Base-by-base conservation (phyloP, 2,888 invertebrate genomes). In the Scaptomyza caliginosa region DNA sequence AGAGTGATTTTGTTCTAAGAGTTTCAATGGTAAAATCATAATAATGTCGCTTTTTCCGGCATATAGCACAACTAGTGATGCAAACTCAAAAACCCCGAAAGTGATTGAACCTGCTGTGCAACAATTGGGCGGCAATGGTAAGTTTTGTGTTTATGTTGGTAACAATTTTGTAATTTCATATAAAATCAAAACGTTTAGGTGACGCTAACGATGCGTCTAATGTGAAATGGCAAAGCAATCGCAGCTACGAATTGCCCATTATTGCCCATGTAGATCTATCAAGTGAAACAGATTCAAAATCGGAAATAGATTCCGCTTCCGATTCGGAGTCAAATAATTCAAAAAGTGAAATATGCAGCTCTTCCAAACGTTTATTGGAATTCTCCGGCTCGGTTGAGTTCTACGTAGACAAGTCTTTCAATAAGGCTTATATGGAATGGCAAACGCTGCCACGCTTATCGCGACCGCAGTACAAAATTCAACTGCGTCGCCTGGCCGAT, bases 401-500 rank as follows among this genome's bases (percentile, higher is more conserved):
- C 88, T 94, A 94, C 77, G 88, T 93, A 43, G 95, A 95, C 78
- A 93, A 92, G 73, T 92, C 90, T 42, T 89, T 92, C 45, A 94
- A 94, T 39, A 91, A 89, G 48, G 93, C 93, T 48, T 94, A 94
- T 88, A 90, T 93, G 40, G 91, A 91, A 1, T 93, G 95, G 2
- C 91, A 92, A 30, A 95, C 94, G 0, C 92, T 96, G 11, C 93
- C 94, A 66, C 93, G 93, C 54, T 94, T 94, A 2, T 93, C 93
- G 0, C 92, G 94, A 51, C 94, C 95, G 0, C 92, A 92, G 90
- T 96, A 92, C 89, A 62, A 28, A 11, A 30, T 40, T 5, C 32
- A 38, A 0, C 5, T 50, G 10, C 26, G 19, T 4, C 51, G 45
- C 26, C 23, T 68, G 16, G 0, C 5, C 1, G 56, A 55, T 69